Evolutionary conservation across 2,797 vertebrate genomes (phyloP), one percentile per base, ranked within the genome.

Genomic region (Siniperca undulata): DNA sequence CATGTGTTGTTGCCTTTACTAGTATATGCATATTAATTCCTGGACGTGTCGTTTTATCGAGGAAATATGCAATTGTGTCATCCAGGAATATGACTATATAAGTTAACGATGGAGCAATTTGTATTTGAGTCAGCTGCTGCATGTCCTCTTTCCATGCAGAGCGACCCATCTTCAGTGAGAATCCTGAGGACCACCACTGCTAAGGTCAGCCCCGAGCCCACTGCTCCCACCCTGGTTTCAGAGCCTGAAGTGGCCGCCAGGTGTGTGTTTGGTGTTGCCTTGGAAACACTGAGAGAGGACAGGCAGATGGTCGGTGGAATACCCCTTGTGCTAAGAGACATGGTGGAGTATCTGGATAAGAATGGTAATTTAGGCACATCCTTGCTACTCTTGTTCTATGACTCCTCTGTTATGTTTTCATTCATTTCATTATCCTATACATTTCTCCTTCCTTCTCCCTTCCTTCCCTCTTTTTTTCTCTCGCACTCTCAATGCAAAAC

Each of bases 291-390:
- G 19, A 73, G 70, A 14, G 85, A 93, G 50, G 70, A 89, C 0
- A 89, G 93, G 5, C 92, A 92, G 80, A 78, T 91, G 68, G 78
- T n/a, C 74, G 71, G 34, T 56, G 89, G 90, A 68, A 84, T 97
- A 81, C 97, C 97, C 17, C 80, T 89, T 60, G 86, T 95, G 48
- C 82, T 97, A 20, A 86, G 80, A 81, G 88, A 95, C 82, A 95
- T 96, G 92, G 95, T 97, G 83, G 94, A 96, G 60, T 96, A 96
- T 85, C 91, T 97, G 50, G 94, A 96, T 79, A 89, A 77, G 4
- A 92, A 95, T 62, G 96, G 97, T 96, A 92, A 90, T 77, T 58
- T 24, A 38, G 9, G 2, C 46, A 34, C 44, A 60, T 56, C n/a
- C 4, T 67, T 55, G 16, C 42, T 50, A 2, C 38, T 58, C 22